These are phyloP conservation scores for Dynastes hyllus DNA, from an alignment of 2,888 invertebrate species.

Conservation along the genomic window DNA sequence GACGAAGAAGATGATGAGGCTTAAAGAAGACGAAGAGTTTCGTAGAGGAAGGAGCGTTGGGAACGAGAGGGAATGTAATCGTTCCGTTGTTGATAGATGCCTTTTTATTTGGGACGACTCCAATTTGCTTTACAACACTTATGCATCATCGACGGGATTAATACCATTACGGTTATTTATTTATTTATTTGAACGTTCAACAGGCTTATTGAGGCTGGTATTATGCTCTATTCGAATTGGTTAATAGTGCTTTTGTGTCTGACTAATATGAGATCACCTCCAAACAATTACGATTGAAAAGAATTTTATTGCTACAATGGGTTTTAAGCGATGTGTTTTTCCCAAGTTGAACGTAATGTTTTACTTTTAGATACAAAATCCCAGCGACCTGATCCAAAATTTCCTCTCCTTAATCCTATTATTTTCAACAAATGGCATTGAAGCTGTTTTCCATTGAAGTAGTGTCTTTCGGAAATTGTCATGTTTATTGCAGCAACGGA, in stretches of 20 bases:
- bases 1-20: background rate
- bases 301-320: too few species aligned
- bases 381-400: too few species aligned
- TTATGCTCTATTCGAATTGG: constrained; percentile 16
- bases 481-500: too few species aligned
- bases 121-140: constrained; percentile 26
- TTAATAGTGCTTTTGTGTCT: constrained; percentile 3
- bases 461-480: too few species aligned
- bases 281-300: background rate
- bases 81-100: constrained; percentile 37
- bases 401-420: too few species aligned
- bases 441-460: too few species aligned
- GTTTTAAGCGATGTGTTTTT: too few species aligned
- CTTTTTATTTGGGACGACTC: constrained; percentile 38
- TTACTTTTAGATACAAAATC: too few species aligned
- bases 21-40: background rate
- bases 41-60: background rate
- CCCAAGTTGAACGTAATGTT: too few species aligned
- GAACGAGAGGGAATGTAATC: constrained; percentile 3
- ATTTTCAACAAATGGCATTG: too few species aligned
- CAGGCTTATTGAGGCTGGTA: background rate
- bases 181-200: constrained; percentile 21
- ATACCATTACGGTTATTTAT: constrained; percentile 30
- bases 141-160: constrained; percentile 30
- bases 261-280: background rate